phyloP scores from a whole-genome alignment of 2,888 invertebrate species.

The Autographa gamma region DNA sequence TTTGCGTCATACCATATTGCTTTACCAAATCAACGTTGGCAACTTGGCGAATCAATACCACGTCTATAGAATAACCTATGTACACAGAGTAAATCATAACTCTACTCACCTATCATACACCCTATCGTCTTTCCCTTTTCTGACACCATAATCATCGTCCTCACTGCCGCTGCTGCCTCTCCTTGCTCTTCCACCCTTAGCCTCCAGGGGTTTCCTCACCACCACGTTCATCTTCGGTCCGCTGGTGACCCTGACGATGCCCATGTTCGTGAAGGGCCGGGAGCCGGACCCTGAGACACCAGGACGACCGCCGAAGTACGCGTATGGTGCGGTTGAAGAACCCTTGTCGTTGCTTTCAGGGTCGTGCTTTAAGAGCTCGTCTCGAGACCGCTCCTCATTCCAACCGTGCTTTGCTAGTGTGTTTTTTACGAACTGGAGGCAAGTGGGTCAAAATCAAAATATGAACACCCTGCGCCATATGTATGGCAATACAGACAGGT shows the following conservation, averaged over 20 bases:
- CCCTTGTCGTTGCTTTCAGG: constrained; percentile 81
- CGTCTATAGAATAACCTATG: no score
- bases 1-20: no score
- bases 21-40: no score
- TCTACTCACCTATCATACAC: constrained; percentile 90
- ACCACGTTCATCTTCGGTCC: constrained; percentile 61
- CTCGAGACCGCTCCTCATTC: constrained; percentile 88
- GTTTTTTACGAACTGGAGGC: constrained; percentile 83
- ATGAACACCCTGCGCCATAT: no score
- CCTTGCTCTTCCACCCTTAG: constrained; percentile 81
- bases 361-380: constrained; percentile 85
- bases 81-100: no score
- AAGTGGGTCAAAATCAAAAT: neutral
- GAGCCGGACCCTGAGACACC: constrained; percentile 67
- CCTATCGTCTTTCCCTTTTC: constrained; percentile 89
- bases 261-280: constrained; percentile 65
- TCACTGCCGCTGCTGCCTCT: constrained; percentile 89
- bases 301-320: constrained; percentile 67
- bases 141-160: constrained; percentile 89
- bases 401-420: constrained; percentile 87
- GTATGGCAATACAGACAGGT: no score
- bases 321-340: constrained; percentile 17
- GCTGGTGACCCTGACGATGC: constrained; percentile 69
- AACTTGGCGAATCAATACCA: no score
- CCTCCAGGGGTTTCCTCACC: constrained; percentile 66